Base-by-base conservation (phyloP, 2,888 invertebrate species). In the Belgica antarctica region DNA sequence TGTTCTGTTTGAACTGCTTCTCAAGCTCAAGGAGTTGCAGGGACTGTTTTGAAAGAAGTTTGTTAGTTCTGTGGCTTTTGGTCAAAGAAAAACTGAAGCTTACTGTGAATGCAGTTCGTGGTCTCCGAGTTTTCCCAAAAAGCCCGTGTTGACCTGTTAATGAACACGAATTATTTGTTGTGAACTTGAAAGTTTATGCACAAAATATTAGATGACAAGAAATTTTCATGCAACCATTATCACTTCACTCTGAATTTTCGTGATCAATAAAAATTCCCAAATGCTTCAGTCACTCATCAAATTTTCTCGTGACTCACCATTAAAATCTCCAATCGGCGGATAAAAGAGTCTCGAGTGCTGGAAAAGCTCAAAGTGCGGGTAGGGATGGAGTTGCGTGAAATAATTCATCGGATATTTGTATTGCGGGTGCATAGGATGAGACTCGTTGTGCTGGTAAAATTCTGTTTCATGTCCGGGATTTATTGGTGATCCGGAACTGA, bases 1-100 rank as follows among this genome's bases (percentile, higher is more conserved):
- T 99, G 85, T 97, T 99, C 84, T 96, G 94, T 72, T 95, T 88
- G 83, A 99, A 99, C 82, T 99, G 98, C 79, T 96, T 93, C 82
- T 99, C 99, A 77, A 99, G 82, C 80, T 99, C 98, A 74, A 99
- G 83, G 17, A 99, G 86, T 77, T 99, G 99, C 78, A 99, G 98
- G 0, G 84, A 80, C 68, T 68, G 57, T 68, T 19, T 27, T 28
- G 12, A 17, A 41, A n/a, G 22, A 63, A 10, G 7, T 36, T 22
- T 63, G 36, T 24, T 63, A 22, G 41, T 1, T 41, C n/a, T n/a
- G n/a, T n/a, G 47, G 15, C 15, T 10, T 41, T 22, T 25, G 10
- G 3, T 28, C 36, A 34, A 62, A 46, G 15, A 12, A 8, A 31
- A n/a, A 52, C 12, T 52, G 41, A n/a, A n/a, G n/a, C n/a, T n/a